Base-by-base conservation (phyloP, 23 tunicate genomes). In the Trididemnum miniatum region DNA sequence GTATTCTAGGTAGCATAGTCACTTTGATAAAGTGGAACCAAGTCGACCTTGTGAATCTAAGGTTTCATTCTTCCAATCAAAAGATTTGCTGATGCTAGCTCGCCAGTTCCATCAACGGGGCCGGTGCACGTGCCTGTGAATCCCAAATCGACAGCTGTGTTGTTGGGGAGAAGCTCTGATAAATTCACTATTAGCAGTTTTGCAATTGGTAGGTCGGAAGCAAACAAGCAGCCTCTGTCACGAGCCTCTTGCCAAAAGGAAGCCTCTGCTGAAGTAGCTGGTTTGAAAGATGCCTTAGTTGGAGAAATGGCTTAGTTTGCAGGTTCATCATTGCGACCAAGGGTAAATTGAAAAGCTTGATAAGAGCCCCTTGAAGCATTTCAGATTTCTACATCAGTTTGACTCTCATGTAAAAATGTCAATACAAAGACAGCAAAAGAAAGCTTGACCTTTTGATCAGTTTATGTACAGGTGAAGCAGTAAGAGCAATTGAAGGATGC, bases 391-490 rank as follows among this genome's bases (percentile, higher is more conserved):
- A 26, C 29, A 62, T 24, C 67, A 62, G n/a, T 20, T 62, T 62
- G 67, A 62, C 29, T 62, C 67, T 3, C 29, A 62, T 62, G 54
- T 44, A 7, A 15, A 15, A n/a, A n/a, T 3, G 67, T 26, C 67
- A 62, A 24, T 62, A 12, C n/a, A 3, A 24, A 20, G 67, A 62
- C 29, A 22, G 28, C 26, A 62, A 62, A 62, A 62, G 28, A 62
- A 24, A 62, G 26, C 29, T 62, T 20, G 67, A 62, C 67, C 26
- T 62, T 22, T 24, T 62, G 67, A 3, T 22, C 5, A 62, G 67
- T 62, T n/a, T 62, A 26, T 62, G 67, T 26, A 62, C 67, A 20
- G 67, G 67, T 18, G 67, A 62, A n/a, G 67, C 67, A 3, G 5
- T 24, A n/a, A 62, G 29, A n/a, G 67, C 67, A 20, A 62, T 62